Base-by-base conservation (phyloP, 35 echinoderm and acorn worm genomes). In the Patiria miniata region DNA sequence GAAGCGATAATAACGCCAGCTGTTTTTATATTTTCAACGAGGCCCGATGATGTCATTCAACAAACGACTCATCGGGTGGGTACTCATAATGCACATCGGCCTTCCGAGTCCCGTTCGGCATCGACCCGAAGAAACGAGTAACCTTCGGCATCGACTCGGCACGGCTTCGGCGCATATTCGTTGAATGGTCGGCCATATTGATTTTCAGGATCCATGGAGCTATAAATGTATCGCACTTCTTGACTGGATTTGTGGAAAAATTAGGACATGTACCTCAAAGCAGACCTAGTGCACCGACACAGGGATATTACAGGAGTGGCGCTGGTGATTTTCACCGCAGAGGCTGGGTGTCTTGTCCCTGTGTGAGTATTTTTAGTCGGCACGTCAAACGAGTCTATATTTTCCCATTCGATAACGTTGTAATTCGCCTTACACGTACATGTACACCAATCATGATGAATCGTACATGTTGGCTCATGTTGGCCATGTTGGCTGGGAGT, bases 181-280 rank as follows among this genome's bases (percentile, higher is more conserved):
- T 73, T 73, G 65, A 73, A 73, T 73, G 65, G 65, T 73, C 65
- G 65, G 65, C 65, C 65, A 73, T 73, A 73, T 73, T 73, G 65
- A 73, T 73, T 73, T 73, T 73, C 65, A 73, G 65, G 34, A 73
- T 73, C 65, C 65, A 73, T 73, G 65, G 65, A 22, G 65, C 65
- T 73, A 10, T 18, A 23, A 73, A 73, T 73, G 34, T 73, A 32
- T 32, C 26, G 65, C 65, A 30, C 21, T 32, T 73, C 65, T 73
- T 73, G 65, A 30, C 65, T 73, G n/a, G 65, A 73, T 73, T 73
- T 73, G 65, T 73, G 85, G 78, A 36, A 78, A 87, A 87, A 78
- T 56, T 79, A 44, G 85, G 85, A 87, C 69, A 87, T 87, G 85
- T 87, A 87, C 85, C 69, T 51, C 85, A 65, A 78, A 60, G 78